Evolutionary conservation across 2,113 vertebrate species (phyloP), one percentile per base, ranked within the genome.

Genomic region (Paraplagusia blochii): DNA sequence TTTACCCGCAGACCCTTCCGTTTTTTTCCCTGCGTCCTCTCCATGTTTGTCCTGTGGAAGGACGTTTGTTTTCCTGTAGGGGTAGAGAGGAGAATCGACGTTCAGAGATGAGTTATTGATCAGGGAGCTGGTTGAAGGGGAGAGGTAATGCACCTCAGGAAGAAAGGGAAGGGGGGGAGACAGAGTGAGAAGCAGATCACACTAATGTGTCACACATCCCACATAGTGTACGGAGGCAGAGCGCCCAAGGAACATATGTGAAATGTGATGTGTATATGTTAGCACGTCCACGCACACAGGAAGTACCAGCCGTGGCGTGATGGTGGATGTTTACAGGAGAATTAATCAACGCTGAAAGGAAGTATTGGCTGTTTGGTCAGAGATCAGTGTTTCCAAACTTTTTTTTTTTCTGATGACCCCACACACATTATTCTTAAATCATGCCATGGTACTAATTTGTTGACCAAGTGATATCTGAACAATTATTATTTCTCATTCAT

Each of bases 81-180:
- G 79, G 79, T 58, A 55, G 66, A 71, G 74, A 72, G 76, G 77
- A 29, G 22, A 87, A 87, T 89, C 74, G 79, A 87, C 84, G 66
- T 72, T 40, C 45, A 87, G 81, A 89, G 87, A 90, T 87, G 86
- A 89, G 87, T 88, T 90, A 91, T 91, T 88, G 89, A 91, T 91
- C 85, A 72, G 82, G 79, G 76, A 83, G 84, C 72, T 76, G 79
- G 72, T 68, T 69, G 80, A 72, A 53, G 66, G 62, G 79, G 67
- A 74, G 72, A 77, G 66, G 55, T 54, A 75, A 66, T 68, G 75
- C 53, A 63, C 50, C 55, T 63, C 60, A 55, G 44, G 65, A 57
- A 68, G 42, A 68, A 53, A 46, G 46, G 59, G 72, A 34, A 61
- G 53, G 16, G 59, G 42, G 62, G 35, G 43, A 29, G 53, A 59